These are phyloP conservation scores for Lagopus muta DNA, from an alignment of 2,113 vertebrate genomes.

Conservation along the genomic window DNA sequence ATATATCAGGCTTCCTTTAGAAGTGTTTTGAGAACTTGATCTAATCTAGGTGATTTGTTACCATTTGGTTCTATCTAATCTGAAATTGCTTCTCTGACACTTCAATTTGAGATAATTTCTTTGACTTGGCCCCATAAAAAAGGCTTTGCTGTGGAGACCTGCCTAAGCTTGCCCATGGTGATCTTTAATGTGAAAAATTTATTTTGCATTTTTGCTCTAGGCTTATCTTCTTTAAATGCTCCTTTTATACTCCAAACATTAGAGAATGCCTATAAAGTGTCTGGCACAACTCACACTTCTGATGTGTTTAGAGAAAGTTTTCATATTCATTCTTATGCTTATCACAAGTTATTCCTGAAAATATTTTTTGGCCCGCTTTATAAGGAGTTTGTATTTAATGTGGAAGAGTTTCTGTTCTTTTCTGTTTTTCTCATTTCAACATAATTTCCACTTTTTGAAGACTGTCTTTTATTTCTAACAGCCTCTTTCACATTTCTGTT, in stretches of 20 bases:
- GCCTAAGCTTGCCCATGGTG: slow-evolving; percentile 29
- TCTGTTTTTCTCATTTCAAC: slow-evolving; percentile 39
- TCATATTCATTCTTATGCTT: slow-evolving; percentile 3
- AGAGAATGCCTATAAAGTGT: slow-evolving; percentile 33
- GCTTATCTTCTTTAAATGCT: slow-evolving; percentile 35
- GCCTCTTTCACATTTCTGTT: slow-evolving; percentile 32
- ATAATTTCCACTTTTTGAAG: slow-evolving; percentile 46
- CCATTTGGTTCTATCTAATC: slow-evolving; percentile 8
- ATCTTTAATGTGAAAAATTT: slow-evolving; percentile 39
- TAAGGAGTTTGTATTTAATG: slow-evolving; percentile 23
- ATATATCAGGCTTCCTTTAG: slow-evolving; percentile 4
- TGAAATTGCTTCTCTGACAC: slow-evolving; percentile 32
- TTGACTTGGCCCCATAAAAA: slow-evolving; percentile 29
- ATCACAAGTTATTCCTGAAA: slow-evolving; percentile 41
- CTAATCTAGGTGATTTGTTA: slow-evolving; percentile 48
- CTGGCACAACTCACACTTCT: slow-evolving; percentile 37
- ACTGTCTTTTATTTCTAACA: slow-evolving; percentile 16
- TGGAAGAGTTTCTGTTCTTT: slow-evolving; percentile 7
- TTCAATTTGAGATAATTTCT: slow-evolving; percentile 4
- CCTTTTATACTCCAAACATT: slow-evolving; percentile 22
- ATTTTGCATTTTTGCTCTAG: slow-evolving; percentile 49
- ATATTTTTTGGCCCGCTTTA: slow-evolving; percentile 39
- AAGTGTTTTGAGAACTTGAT: slow-evolving; percentile 40
- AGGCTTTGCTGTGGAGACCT: neutral
- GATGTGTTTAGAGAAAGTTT: slow-evolving; percentile 45